These are phyloP conservation scores for Pogonognathellus flavescens DNA, from an alignment of 1,140 invertebrate genomes.

Conservation along the genomic window DNA sequence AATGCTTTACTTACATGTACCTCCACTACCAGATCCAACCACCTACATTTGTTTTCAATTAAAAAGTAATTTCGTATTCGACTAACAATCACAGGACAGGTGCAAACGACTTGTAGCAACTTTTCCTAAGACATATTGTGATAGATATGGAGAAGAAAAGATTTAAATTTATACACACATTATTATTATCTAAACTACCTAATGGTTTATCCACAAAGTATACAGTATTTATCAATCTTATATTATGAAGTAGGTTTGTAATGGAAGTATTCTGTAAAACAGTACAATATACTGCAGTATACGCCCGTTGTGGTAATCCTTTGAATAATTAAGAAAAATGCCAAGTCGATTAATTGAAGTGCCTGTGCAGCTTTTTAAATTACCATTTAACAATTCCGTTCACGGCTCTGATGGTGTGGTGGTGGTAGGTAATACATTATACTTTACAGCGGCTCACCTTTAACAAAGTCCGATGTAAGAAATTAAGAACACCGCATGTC, in stretches of 20 bases:
- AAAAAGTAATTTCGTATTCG: slow-evolving; percentile 29
- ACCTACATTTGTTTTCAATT: slow-evolving; percentile 49
- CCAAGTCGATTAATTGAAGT: slow-evolving; percentile 20
- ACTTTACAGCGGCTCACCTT: not conserved
- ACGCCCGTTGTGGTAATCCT: not conserved
- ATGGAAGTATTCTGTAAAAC: no score
- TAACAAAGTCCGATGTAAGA: not conserved
- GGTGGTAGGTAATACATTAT: no score
- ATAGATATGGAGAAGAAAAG: no score
- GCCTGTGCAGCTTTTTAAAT: not conserved
- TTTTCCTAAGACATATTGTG: not conserved
- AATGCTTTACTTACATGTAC: slow-evolving; percentile 4
- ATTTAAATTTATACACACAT: no score
- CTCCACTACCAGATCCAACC: not conserved
- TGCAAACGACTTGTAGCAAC: slow-evolving; percentile 9
- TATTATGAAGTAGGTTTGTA: no score
- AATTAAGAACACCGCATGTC: not conserved
- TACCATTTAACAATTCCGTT: slow-evolving; percentile 15
- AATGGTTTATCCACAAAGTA: not conserved
- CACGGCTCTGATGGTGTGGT: not conserved
- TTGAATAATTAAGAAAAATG: slow-evolving; percentile 29
- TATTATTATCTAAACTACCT: no score
- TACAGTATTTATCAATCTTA: not conserved
- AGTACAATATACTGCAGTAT: no score
- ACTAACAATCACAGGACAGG: slow-evolving; percentile 26